Evolutionary conservation across 2,797 vertebrate genomes (phyloP).

Genomic region (Bufotes viridis): DNA sequence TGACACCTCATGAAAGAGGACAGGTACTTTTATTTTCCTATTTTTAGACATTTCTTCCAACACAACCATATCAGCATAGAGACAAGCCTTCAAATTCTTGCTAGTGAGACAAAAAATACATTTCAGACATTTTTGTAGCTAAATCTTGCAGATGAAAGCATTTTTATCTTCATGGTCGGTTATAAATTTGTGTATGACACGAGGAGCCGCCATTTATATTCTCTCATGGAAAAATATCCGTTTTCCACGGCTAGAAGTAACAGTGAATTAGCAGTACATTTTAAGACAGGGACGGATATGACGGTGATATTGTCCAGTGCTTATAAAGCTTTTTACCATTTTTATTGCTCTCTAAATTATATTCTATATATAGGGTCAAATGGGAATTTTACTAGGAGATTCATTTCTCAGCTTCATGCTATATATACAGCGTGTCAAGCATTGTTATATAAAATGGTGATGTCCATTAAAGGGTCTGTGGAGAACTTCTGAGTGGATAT

Average conservation of each 20-base stretch:
- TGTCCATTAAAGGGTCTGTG: not conserved
- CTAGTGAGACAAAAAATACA: not conserved
- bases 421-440: not conserved
- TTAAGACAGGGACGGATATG: not conserved
- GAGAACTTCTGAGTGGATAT: not conserved
- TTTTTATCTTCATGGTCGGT: constrained; percentile 13
- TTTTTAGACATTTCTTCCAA: constrained; percentile 4
- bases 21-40: not conserved
- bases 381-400: not conserved
- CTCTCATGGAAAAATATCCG: constrained; percentile 15
- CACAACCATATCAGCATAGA: not conserved
- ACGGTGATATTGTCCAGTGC: constrained; percentile 11
- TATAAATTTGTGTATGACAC: constrained; percentile 6
- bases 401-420: not conserved
- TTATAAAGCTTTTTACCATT: constrained; percentile 21
- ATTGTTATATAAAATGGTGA: not conserved
- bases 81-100: not conserved
- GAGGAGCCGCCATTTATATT: not conserved
- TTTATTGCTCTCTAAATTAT: constrained; percentile 31
- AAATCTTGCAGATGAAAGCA: constrained; percentile 2
- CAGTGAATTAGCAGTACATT: not conserved
- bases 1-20: not conserved
- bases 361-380: not conserved
- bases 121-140: not conserved
- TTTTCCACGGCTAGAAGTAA: not conserved